A percentile compares a stretch with the other conserved stretches of the same genome.
Evolutionary conservation across 2,797 vertebrate species (phyloP).

Genomic region (Enteromius paludinosus): DNA sequence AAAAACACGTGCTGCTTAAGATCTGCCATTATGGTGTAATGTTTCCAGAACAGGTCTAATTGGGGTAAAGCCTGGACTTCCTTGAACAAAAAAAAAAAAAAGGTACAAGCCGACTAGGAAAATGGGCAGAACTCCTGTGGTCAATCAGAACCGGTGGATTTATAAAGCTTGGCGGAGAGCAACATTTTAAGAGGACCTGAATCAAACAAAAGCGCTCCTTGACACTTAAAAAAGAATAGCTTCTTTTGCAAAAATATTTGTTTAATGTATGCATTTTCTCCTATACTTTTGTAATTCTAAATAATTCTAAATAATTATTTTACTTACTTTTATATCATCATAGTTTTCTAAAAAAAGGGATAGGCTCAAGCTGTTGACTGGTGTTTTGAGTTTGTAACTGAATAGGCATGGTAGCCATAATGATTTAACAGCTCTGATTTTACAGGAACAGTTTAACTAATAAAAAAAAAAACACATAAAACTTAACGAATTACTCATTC

Average conservation of each 20-base stretch:
- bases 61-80: constrained; percentile 39
- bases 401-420: neutral
- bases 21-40: constrained; percentile 43
- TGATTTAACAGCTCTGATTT: neutral
- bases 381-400: neutral
- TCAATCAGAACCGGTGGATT: constrained; percentile 27
- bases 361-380: neutral
- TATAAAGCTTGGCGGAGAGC: neutral
- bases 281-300: neutral
- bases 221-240: neutral
- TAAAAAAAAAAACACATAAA: too few relatives aligned
- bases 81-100: constrained; percentile 19
- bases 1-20: constrained; percentile 27
- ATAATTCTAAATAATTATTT: neutral
- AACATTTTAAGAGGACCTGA: neutral
- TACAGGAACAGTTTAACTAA: too few relatives aligned
- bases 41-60: constrained; percentile 39
- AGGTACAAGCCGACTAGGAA: constrained; percentile 22
- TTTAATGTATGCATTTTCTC: neutral
- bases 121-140: constrained; percentile 18
- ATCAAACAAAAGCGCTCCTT: constrained; percentile 1
- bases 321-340: neutral
- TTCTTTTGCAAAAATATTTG: neutral
- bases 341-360: neutral
- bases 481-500: neutral